phyloP scores from a whole-genome alignment of 2,888 invertebrate species.

The Orchesella flavescens region DNA sequence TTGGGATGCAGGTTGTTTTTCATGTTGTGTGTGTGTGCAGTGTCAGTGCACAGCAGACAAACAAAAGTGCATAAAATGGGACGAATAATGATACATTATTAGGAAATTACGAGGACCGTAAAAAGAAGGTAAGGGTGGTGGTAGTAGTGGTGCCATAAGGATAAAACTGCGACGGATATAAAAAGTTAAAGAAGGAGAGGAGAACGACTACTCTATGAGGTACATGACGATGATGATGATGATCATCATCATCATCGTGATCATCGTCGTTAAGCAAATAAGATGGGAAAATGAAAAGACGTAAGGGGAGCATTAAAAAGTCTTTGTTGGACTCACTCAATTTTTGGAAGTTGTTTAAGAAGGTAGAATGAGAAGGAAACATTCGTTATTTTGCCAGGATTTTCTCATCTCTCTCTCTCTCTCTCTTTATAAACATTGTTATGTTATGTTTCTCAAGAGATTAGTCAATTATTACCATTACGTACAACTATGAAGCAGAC shows the following conservation, averaged over 20 bases:
- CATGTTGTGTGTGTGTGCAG: background rate
- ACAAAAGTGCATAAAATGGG: slow-evolving; percentile 26
- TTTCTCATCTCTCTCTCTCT: background rate
- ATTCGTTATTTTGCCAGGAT: slow-evolving; percentile 10
- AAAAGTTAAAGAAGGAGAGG: too few species aligned
- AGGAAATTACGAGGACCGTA: slow-evolving; percentile 23
- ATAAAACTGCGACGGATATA: too few species aligned
- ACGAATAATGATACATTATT: slow-evolving; percentile 18
- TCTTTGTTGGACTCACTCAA: background rate
- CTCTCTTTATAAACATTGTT: background rate
- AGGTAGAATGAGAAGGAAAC: background rate
- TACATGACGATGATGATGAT: too few species aligned
- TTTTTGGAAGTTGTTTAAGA: too few species aligned
- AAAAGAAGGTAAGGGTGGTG: background rate
- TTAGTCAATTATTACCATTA: slow-evolving; percentile 43
- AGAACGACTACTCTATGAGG: too few species aligned
- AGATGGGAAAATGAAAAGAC: slow-evolving; percentile 24
- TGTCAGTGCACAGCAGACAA: background rate
- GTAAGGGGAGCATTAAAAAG: slow-evolving; percentile 3
- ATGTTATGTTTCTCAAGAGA: slow-evolving; percentile 46
- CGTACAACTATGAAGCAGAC: background rate
- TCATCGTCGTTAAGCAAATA: background rate
- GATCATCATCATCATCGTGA: too few species aligned
- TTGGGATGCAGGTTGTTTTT: slow-evolving; percentile 2
- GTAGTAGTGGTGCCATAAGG: background rate